These are phyloP conservation scores for Agonopterix subpropinquella DNA, from an alignment of 2,888 invertebrate genomes.

Conservation along the genomic window DNA sequence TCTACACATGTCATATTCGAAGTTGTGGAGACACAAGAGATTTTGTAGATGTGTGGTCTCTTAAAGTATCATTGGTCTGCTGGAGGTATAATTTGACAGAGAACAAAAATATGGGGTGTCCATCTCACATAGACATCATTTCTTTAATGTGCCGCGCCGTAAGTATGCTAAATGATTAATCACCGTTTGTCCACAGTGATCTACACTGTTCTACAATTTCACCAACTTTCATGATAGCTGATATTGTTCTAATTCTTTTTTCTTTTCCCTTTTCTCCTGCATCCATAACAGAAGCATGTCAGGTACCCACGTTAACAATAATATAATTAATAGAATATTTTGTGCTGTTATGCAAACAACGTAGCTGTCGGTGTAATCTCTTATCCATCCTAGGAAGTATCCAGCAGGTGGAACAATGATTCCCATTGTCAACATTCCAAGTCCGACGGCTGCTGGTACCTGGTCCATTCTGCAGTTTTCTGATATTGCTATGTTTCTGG, in stretches of 20 bases:
- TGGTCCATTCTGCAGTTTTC: conserved; percentile 75
- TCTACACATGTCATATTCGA: no score
- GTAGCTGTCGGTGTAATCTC: conserved; percentile 80
- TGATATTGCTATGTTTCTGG: conserved; percentile 81
- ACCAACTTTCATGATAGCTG: conserved; percentile 24
- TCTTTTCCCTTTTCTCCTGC: conserved; percentile 40
- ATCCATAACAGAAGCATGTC: conserved; percentile 66
- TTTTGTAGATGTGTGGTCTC: no score
- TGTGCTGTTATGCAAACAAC: conserved; percentile 78
- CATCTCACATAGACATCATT: no score
- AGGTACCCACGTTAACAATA: conserved; percentile 75
- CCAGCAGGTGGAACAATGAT: conserved; percentile 80
- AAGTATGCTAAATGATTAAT: neutral
- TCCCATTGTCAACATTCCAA: conserved; percentile 84
- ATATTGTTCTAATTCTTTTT: conserved; percentile 29
- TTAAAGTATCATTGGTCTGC: no score
- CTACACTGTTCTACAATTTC: no score
- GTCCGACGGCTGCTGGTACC: conserved; percentile 81
- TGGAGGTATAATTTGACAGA: no score
- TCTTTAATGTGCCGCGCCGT: no score
- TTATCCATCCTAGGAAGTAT: conserved; percentile 79
- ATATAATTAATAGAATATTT: conserved; percentile 68
- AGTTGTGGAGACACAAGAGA: no score
- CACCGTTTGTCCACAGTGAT: neutral
- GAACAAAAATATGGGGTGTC: no score